These are phyloP conservation scores for Anarrhichthys ocellatus DNA, from an alignment of 2,113 vertebrate species.

Conservation along the genomic window DNA sequence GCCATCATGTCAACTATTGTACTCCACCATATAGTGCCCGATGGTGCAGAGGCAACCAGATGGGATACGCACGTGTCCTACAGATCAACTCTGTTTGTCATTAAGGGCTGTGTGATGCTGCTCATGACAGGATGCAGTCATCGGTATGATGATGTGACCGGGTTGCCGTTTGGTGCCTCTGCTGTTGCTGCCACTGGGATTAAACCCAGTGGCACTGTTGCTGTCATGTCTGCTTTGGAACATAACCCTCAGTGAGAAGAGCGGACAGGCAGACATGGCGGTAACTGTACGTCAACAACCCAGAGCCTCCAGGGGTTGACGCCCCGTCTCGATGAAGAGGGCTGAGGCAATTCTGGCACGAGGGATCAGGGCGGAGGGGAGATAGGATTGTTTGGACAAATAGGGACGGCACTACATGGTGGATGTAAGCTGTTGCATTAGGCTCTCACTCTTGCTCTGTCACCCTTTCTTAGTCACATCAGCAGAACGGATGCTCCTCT, in stretches of 20 bases:
- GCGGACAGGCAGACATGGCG: constrained; percentile 64
- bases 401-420: constrained; percentile 51
- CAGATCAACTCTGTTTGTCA: constrained; percentile 45
- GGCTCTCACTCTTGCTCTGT: constrained; percentile 54
- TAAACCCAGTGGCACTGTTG: constrained; percentile 65
- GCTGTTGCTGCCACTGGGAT: constrained; percentile 53
- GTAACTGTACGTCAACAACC: constrained; percentile 73
- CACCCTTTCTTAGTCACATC: constrained; percentile 51
- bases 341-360: constrained; percentile 65
- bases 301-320: constrained; percentile 61
- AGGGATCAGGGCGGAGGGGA: constrained; percentile 62
- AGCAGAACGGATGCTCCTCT: constrained; percentile 41
- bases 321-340: constrained; percentile 58
- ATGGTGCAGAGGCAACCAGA: constrained; percentile 47
- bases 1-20: constrained; percentile 52
- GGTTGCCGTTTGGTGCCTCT: constrained; percentile 52
- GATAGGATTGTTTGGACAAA: constrained; percentile 73
- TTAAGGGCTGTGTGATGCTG: constrained; percentile 43
- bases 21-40: constrained; percentile 43
- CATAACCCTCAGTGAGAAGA: constrained; percentile 69
- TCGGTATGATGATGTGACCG: constrained; percentile 60
- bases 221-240: constrained; percentile 72
- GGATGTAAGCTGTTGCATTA: constrained; percentile 62
- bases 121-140: constrained; percentile 63
- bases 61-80: constrained; percentile 34